These are phyloP conservation scores for Elanus axillaris DNA, from an alignment of 2,113 vertebrate species.

Conservation along the genomic window DNA sequence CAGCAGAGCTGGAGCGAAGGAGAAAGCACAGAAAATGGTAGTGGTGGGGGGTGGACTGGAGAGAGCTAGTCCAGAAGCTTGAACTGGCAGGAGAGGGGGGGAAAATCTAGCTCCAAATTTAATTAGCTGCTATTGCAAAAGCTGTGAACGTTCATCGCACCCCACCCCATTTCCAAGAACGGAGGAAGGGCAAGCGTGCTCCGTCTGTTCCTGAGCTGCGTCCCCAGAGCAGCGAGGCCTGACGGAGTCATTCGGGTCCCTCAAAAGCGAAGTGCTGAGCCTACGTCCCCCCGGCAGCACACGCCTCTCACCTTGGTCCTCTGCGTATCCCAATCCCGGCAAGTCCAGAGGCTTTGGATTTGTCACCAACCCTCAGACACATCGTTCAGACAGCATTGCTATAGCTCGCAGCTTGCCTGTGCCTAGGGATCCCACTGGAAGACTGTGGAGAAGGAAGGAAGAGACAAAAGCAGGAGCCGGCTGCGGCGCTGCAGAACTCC, in stretches of 20 bases:
- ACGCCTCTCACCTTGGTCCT: not conserved
- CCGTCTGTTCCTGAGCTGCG: fast-evolving
- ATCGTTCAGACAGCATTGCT: not conserved
- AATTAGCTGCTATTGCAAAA: not conserved
- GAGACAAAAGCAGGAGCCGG: not conserved
- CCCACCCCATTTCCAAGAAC: not conserved
- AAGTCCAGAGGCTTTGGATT: not conserved
- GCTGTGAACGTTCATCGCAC: fast-evolving
- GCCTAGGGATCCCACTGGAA: not conserved
- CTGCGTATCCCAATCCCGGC: not conserved
- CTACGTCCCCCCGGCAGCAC: not conserved
- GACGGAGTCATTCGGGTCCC: not conserved
- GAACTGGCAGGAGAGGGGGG: fast-evolving
- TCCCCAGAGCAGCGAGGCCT: not conserved
- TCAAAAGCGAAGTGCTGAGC: not conserved
- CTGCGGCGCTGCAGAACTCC: not conserved
- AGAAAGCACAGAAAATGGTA: not conserved
- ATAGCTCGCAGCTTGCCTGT: not conserved
- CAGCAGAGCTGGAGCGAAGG: not conserved
- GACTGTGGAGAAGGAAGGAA: not conserved
- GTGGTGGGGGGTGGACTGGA: not conserved
- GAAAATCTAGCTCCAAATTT: not conserved
- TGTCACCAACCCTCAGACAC: not conserved
- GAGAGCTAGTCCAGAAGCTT: not conserved
- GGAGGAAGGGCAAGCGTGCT: not conserved